Percentiles rank a stretch among this genome's conserved stretches.
Conservation (phyloP, 2,888 invertebrate species). For the Catocala fraxini region DNA sequence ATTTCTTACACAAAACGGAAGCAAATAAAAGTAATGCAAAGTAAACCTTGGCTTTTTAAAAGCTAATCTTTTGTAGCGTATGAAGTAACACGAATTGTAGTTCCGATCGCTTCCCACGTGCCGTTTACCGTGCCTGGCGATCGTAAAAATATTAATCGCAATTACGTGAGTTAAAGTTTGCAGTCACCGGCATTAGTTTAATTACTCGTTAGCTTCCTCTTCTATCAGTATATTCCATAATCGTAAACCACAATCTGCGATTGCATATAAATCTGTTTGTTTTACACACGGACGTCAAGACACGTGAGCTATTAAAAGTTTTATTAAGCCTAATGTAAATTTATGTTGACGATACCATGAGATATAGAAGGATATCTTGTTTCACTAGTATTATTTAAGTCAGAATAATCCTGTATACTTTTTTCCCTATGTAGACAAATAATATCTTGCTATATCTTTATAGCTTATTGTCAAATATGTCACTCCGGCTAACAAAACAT, state of each 20-base stretch:
- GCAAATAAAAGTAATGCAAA: conserved; percentile 62
- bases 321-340: conserved; percentile 45
- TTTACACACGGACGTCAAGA: conserved; percentile 61
- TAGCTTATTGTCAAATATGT: no score
- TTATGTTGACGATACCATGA: conserved; percentile 35
- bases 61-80: conserved; percentile 65
- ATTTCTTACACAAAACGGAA: conserved; percentile 71
- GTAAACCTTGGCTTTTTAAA: conserved; percentile 53
- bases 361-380: neutral
- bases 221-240: conserved; percentile 75
- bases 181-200: conserved; percentile 59
- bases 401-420: neutral
- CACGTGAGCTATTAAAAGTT: conserved; percentile 48
- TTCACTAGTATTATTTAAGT: neutral
- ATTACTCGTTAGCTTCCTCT: conserved; percentile 70
- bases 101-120: conserved; percentile 50
- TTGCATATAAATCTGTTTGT: conserved; percentile 70
- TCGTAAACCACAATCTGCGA: conserved; percentile 80
- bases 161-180: conserved; percentile 52
- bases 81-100: conserved; percentile 61
- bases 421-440: no score
- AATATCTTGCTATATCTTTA: no score
- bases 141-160: conserved; percentile 53
- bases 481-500: no score
- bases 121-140: conserved; percentile 21